Conservation (phyloP, 2,797 vertebrate genomes). For the Cynopterus sphinx region DNA sequence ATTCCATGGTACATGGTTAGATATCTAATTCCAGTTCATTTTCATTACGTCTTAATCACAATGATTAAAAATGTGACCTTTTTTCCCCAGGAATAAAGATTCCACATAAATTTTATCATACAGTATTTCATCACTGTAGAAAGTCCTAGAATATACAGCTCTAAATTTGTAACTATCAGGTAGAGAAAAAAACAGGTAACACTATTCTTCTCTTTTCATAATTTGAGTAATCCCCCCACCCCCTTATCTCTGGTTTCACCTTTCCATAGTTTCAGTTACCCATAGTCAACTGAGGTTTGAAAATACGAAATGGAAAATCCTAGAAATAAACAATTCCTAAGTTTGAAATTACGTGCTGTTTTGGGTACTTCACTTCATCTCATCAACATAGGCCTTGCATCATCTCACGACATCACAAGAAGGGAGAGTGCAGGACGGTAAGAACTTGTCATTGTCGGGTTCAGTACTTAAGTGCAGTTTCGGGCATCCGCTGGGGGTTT, state of each 20-base stretch:
- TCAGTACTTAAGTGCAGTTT: not conserved
- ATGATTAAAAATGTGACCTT: constrained; percentile 55
- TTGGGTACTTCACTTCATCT: not conserved
- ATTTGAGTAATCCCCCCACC: too few relatives aligned
- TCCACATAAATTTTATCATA: constrained; percentile 47
- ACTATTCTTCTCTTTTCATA: not conserved
- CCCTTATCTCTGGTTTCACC: too few relatives aligned
- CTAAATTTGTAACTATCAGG: not conserved
- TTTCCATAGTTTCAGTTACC: too few relatives aligned
- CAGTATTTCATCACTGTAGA: constrained; percentile 33
- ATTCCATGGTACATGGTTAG: constrained; percentile 7
- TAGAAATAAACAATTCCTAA: not conserved
- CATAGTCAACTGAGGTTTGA: too few relatives aligned
- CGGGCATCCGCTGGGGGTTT: not conserved
- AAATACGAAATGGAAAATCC: not conserved
- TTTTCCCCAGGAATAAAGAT: constrained; percentile 33
- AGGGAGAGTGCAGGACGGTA: not conserved
- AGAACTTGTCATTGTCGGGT: not conserved
- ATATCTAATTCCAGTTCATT: constrained; percentile 43
- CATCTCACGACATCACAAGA: not conserved
- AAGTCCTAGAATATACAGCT: not conserved
- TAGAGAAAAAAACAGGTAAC: not conserved
- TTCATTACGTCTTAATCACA: constrained; percentile 50
- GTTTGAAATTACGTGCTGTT: not conserved
- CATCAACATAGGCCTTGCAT: not conserved